Conservation (phyloP, 2,113 vertebrate genomes). For the Mustelus asterias region DNA sequence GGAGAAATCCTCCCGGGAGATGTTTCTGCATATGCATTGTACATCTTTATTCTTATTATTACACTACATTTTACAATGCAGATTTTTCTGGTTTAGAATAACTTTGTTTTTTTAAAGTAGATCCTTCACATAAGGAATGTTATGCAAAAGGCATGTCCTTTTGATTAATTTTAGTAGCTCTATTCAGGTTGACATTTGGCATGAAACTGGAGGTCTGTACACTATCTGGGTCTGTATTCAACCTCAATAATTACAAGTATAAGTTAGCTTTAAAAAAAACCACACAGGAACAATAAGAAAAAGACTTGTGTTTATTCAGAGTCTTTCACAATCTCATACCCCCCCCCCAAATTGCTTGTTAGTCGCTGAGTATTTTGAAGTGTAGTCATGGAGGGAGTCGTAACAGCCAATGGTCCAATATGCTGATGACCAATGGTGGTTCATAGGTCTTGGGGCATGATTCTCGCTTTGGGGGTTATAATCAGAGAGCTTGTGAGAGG, state of each 20-base stretch:
- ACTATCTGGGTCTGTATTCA: not conserved
- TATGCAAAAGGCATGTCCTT: not conserved
- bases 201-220: not conserved
- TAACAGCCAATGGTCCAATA: not conserved
- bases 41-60: not conserved
- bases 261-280: not conserved
- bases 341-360: not conserved
- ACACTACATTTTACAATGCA: not conserved
- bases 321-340: not conserved
- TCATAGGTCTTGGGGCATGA: no score
- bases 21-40: not conserved
- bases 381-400: not conserved
- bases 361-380: not conserved
- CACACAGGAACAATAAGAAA: not conserved
- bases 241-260: not conserved
- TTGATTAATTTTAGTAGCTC: not conserved
- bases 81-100: not conserved
- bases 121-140: not conserved
- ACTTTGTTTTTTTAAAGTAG: not conserved
- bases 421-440: not conserved
- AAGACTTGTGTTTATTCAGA: not conserved
- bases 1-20: not conserved
- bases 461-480: no score
- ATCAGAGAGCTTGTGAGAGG: no score
- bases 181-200: not conserved